A percentile compares a stretch with the other conserved stretches of the same genome.
Conservation (phyloP, 2,888 invertebrate genomes). For the Calliphora vomitoria region DNA sequence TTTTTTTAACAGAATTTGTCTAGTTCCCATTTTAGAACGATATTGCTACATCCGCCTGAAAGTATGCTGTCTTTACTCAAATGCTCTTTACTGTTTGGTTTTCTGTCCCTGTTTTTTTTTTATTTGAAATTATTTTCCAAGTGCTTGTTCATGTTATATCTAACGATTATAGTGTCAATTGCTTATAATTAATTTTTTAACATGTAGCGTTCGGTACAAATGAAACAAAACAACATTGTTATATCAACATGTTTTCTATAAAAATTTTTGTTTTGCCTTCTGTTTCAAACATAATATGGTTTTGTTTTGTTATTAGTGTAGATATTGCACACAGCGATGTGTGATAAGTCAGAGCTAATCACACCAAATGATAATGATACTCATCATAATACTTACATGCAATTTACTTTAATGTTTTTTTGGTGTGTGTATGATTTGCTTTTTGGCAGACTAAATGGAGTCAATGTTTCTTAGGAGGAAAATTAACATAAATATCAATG, state of each 20-base stretch:
- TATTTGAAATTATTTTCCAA: conserved; percentile 51
- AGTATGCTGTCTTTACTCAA: background rate
- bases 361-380: conserved; percentile 30
- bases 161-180: conserved; percentile 65
- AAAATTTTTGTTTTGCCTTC: background rate
- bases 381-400: conserved; percentile 13
- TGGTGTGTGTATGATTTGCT: background rate
- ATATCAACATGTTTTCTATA: background rate
- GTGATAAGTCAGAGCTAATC: conserved; percentile 62
- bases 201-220: background rate
- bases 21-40: too few species aligned
- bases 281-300: conserved; percentile 21
- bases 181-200: conserved; percentile 60
- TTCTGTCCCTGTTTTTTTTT: background rate
- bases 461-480: conserved; percentile 20
- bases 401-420: conserved; percentile 50
- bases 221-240: conserved; percentile 1
- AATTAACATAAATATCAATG: conserved; percentile 36
- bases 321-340: conserved; percentile 28
- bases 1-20: too few species aligned
- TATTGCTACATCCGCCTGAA: background rate
- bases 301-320: conserved; percentile 19
- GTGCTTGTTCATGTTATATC: conserved; percentile 68
- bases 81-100: background rate
- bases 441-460: background rate